These are phyloP conservation scores for Eulemur albifrons DNA, from an alignment of 2,797 vertebrate species.

Conservation along the genomic window DNA sequence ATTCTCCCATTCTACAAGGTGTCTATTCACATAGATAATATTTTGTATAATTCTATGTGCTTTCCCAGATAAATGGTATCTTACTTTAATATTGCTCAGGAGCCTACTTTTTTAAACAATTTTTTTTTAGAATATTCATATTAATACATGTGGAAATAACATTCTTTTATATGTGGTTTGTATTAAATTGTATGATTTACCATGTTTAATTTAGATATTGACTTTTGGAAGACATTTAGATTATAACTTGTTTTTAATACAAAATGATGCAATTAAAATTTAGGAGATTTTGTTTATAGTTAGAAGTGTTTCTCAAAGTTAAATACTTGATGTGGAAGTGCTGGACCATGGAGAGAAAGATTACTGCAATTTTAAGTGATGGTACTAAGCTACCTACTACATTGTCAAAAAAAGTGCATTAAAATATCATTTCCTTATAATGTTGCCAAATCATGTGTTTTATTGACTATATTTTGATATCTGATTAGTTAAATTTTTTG, in stretches of 20 bases:
- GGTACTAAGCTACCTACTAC: not conserved
- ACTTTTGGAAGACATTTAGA: not conserved
- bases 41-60: not conserved
- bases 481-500: not conserved
- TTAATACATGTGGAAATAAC: not conserved
- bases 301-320: not conserved
- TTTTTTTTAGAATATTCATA: not conserved
- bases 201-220: not conserved
- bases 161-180: not conserved
- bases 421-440: not conserved
- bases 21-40: not conserved
- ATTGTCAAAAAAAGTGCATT: not conserved
- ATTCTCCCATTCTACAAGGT: not conserved
- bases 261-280: not conserved
- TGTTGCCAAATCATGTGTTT: not conserved
- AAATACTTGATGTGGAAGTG: not conserved
- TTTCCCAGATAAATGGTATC: not conserved
- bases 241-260: not conserved
- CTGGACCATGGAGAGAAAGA: not conserved
- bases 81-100: not conserved
- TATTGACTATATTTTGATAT: not conserved
- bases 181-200: not conserved
- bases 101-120: not conserved
- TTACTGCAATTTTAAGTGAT: not conserved
- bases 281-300: not conserved